phyloP scores from a whole-genome alignment of 2,113 vertebrate species.

The Bettongia penicillata region DNA sequence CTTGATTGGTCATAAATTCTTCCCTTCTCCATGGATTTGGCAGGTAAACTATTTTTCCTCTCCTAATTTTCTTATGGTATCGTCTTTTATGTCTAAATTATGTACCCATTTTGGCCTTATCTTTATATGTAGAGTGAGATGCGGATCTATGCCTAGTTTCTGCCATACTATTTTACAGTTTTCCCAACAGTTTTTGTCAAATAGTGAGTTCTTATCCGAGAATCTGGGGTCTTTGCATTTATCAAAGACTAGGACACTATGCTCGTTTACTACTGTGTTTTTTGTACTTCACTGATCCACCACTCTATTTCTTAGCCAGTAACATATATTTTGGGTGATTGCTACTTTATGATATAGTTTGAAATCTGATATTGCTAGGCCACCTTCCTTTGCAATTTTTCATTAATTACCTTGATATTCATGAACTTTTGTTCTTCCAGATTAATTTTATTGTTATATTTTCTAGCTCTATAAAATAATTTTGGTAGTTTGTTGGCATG shows the following conservation, averaged over 20 bases:
- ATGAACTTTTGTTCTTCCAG: neutral
- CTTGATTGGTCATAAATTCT: too few relatives aligned
- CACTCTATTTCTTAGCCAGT: neutral
- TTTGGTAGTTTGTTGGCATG: neutral
- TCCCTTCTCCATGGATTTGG: too few relatives aligned
- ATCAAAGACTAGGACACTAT: neutral
- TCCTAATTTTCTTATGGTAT: too few relatives aligned
- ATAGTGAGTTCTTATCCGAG: neutral
- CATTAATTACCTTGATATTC: neutral
- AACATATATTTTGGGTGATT: neutral
- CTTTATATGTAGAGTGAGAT: too few relatives aligned
- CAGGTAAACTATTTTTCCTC: neutral
- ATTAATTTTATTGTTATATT: neutral
- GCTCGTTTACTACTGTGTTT: neutral
- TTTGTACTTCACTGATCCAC: neutral
- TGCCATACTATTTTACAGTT: too few relatives aligned
- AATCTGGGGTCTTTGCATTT: neutral
- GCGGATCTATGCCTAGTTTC: too few relatives aligned
- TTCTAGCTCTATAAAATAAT: neutral
- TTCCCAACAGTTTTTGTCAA: neutral
- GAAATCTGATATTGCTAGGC: neutral
- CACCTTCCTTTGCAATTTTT: neutral
- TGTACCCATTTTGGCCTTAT: neutral
- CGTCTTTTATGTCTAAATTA: too few relatives aligned
- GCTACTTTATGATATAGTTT: neutral